Base-by-base conservation (phyloP, 2,113 vertebrate species). In the Speoplatyrhinus poulsoni region DNA sequence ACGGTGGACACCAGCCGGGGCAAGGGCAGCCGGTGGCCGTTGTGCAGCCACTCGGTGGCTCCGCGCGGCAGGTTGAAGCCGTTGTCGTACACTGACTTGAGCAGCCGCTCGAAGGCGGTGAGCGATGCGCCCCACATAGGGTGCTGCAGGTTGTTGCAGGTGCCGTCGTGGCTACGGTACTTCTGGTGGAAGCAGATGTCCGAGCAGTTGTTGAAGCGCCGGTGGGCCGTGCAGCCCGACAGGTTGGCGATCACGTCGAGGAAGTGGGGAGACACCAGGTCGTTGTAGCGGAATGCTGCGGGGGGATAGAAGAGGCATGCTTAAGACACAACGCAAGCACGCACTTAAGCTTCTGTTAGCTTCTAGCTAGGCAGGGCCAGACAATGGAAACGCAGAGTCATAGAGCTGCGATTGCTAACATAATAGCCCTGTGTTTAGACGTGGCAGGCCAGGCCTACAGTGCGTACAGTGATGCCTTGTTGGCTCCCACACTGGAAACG, bases 101-200 rank as follows among this genome's bases (percentile, higher is more conserved):
- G 87, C 41, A 99, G 88, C 4, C 98, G 95, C 61, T 98, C 96
- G n/a, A 99, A 99, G 67, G 97, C 95, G 0, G 96, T 99, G 69
- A 98, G 93, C 0, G 98, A 99, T 76, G 97, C 97, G 0, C 98
- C 98, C 97, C 98, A 98, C 96, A 97, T 98, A 0, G 98, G 95
- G 85, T 96, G 97, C 84, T 98, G 97, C 69, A 99, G 94, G 83
- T 99, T 99, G 90, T 99, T 99, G 91, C 98, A 99, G 0, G 96
- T 98, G 55, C 96, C 98, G 1, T 99, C 98, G 0, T 97, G 95
- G 7, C 94, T 96, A 50, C 98, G 93, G 87, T 98, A 99, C 85
- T 97, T 98, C 88, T 94, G 96, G 87, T 99, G 98, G 83, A 97
- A 99, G 79, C 98, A 99, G 90, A 98, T 97, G 80, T 99, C 97